These are phyloP conservation scores for Orius insidiosus DNA, from an alignment of 1,140 invertebrate genomes.

Conservation along the genomic window DNA sequence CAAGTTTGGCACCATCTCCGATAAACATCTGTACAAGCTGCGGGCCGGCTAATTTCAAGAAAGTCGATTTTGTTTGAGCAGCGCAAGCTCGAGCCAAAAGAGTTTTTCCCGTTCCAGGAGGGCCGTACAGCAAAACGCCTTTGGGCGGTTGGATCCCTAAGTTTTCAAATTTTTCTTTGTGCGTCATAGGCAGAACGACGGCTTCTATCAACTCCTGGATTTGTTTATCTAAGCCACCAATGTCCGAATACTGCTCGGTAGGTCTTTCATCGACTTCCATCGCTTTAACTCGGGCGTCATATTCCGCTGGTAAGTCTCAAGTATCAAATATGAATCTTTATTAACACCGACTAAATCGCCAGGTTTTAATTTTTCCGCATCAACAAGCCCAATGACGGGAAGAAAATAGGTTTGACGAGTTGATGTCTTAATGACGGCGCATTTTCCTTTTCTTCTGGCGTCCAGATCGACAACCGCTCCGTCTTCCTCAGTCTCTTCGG, in stretches of 20 bases:
- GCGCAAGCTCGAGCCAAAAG: conserved; percentile 94
- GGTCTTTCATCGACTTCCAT: conserved; percentile 99
- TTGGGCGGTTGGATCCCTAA: conserved; percentile 98
- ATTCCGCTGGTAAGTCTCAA: conserved; percentile 97
- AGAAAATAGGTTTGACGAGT: conserved; percentile 97
- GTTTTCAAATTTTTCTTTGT: conserved; percentile 97
- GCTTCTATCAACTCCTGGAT: conserved; percentile 93
- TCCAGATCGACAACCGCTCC: conserved; percentile 97
- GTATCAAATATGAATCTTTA: conserved; percentile 96
- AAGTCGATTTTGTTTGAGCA: conserved; percentile 98
- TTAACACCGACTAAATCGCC: conserved; percentile 98
- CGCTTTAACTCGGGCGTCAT: conserved; percentile 96
- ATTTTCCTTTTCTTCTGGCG: conserved; percentile 96
- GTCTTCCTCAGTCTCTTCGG: conserved; percentile 92
- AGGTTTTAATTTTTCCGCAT: conserved; percentile 92
- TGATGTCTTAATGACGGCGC: conserved; percentile 98
- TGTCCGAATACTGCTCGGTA: conserved; percentile 98
- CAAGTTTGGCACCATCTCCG: conserved; percentile 96
- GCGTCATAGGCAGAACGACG: conserved; percentile 97
- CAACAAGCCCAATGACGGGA: conserved; percentile 95
- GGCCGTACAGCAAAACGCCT: conserved; percentile 90
- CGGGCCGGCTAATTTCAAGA: conserved; percentile 91
- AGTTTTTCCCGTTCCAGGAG: conserved; percentile 89
- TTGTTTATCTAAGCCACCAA: conserved; percentile 97
- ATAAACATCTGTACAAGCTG: conserved; percentile 99